These are phyloP conservation scores for Nycticorax nycticorax DNA, from an alignment of 2,113 vertebrate species.

Conservation along the genomic window DNA sequence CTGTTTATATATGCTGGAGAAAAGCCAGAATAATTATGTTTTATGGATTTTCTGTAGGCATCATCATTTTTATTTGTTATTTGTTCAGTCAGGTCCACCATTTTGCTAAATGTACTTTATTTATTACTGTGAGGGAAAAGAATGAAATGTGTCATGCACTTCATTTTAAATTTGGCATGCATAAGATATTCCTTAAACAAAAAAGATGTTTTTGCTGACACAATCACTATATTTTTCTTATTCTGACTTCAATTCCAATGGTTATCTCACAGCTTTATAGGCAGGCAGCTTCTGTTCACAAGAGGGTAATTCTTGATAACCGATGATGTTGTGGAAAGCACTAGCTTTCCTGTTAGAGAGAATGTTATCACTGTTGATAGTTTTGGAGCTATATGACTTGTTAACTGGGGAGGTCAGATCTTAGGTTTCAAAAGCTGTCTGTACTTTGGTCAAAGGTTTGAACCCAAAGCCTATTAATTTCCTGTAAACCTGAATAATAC, in stretches of 20 bases:
- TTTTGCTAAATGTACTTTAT: constrained; percentile 4
- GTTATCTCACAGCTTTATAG: background rate
- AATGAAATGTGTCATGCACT: background rate
- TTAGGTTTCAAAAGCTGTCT: background rate
- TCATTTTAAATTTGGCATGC: background rate
- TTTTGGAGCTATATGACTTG: background rate
- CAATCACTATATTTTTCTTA: background rate
- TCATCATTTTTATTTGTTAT: constrained; percentile 1
- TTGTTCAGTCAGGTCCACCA: background rate
- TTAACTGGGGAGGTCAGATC: background rate
- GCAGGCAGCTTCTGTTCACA: background rate
- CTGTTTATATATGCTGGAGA: background rate
- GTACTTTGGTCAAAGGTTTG: background rate
- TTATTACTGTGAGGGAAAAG: constrained; percentile 4
- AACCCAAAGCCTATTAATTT: background rate
- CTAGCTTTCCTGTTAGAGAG: background rate
- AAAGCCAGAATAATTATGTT: constrained; percentile 19
- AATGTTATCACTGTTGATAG: background rate
- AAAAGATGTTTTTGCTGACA: background rate
- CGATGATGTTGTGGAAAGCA: background rate
- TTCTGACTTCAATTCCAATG: background rate
- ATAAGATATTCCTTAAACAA: background rate
- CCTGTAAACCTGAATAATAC: background rate
- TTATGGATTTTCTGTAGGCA: constrained; percentile 21
- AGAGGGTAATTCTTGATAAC: background rate